Conservation (phyloP, 1,140 invertebrate genomes). For the Drosophila athabasca region DNA sequence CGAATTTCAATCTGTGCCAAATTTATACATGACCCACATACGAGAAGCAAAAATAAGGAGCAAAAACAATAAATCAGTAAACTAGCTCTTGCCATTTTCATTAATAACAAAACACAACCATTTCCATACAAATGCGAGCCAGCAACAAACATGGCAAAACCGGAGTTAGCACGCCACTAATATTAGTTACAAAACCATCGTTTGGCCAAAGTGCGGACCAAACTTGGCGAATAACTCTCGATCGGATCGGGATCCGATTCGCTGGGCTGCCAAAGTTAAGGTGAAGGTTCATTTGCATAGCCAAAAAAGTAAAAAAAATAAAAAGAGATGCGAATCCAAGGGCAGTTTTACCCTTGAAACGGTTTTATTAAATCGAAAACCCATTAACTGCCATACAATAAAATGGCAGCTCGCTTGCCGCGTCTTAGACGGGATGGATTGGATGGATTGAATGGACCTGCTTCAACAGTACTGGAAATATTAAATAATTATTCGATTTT, state of each 20-base stretch:
- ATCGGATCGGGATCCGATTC: conserved; percentile 52
- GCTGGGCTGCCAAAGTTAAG: conserved; percentile 46
- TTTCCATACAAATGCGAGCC: conserved; percentile 8
- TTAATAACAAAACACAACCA: conserved; percentile 36
- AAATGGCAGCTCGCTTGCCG: conserved; percentile 44
- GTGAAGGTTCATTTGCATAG: conserved; percentile 73
- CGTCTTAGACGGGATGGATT: conserved; percentile 5
- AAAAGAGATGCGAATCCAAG: conserved; percentile 51
- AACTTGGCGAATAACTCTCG: conserved; percentile 41
- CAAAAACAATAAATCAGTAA: conserved; percentile 10
- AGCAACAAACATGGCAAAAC: conserved; percentile 53
- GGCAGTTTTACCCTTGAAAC: conserved; percentile 72
- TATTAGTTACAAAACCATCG: conserved; percentile 58
- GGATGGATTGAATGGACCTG: neutral
- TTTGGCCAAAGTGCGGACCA: conserved; percentile 31
- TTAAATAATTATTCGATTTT: neutral
- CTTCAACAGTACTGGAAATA: conserved; percentile 35
- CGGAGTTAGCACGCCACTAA: conserved; percentile 40
- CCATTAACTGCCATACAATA: conserved; percentile 65
- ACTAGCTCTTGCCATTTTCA: conserved; percentile 30
- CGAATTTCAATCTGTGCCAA: neutral
- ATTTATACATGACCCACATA: neutral
- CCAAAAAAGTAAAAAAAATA: conserved; percentile 5
- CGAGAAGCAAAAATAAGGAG: conserved; percentile 1
- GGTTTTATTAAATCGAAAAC: conserved; percentile 51